Base-by-base conservation (phyloP, 1,140 invertebrate species). In the Solenopsis fugax region DNA sequence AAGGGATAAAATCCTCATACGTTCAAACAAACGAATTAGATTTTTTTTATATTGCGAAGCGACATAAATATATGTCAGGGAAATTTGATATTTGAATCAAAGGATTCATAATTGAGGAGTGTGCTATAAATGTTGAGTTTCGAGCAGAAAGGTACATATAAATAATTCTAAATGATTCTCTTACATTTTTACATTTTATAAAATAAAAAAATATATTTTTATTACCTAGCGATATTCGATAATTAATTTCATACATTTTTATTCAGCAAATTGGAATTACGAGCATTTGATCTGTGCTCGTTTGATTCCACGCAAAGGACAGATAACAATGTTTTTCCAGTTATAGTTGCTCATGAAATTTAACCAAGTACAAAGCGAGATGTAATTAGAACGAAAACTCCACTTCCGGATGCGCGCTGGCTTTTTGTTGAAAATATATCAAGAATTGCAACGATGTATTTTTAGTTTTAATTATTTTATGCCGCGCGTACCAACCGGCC, bases 401-500 rank as follows among this genome's bases (percentile, higher is more conserved):
- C 80, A 75, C 71, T 78, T 85, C 24, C 75, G 62, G 75, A 85
- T 84, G 41, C 54, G 69, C 45, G 24, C 80, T 13, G 69, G 69
- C 64, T 73, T 72, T 84, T 75, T 84, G 80, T 84, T 54, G 69
- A 73, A 75, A 60, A 84, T 84, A 84, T 84, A 84, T 84, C 80
- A 84, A 84, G 69, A 84, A 75, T 84, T 84, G 69, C 69, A 71
- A 84, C 80, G 54, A 84, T 84, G 80, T 84, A 73, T 84, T 84
- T 84, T 84, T 75, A 73, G 69, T 84, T 84, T 84, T 84, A 84
- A 84, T 84, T 84, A 84, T 84, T 84, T 84, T 84, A 60, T 56
- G 52, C 78, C 65, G 64, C 65, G 48, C 54, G 41, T 29, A 34
- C 71, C 29, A 21, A 34, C 64, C 45, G 18, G 54, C 41, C 45